Conservation (phyloP, 2,888 invertebrate species). For the Phortica okadai region DNA sequence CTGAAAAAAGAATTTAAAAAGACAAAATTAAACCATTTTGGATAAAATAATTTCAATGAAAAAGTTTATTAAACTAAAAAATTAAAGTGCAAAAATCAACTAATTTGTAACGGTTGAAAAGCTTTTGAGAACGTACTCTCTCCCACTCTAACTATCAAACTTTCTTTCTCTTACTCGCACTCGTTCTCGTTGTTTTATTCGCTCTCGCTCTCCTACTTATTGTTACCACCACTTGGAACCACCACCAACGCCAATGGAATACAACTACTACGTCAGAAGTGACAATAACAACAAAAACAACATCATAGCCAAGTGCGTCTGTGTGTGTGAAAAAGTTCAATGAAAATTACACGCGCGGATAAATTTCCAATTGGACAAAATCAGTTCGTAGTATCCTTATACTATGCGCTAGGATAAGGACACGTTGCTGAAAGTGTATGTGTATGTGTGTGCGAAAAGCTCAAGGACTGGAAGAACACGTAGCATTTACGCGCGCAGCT, state of each 20-base stretch:
- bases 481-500: slow-evolving; percentile 61
- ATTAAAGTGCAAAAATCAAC: slow-evolving; percentile 44
- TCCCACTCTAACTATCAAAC: background rate
- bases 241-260: background rate
- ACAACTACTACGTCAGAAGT: slow-evolving; percentile 19
- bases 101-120: slow-evolving; percentile 38
- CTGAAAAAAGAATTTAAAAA: slow-evolving; percentile 40
- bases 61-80: slow-evolving; percentile 19
- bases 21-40: background rate
- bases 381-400: slow-evolving; percentile 53
- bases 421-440: slow-evolving; percentile 2
- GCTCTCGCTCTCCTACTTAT: slow-evolving; percentile 34
- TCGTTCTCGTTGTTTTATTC: slow-evolving; percentile 36
- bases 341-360: slow-evolving; percentile 65
- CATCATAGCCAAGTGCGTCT: slow-evolving; percentile 14
- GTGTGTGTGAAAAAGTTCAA: slow-evolving; percentile 53
- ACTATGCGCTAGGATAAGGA: slow-evolving; percentile 60
- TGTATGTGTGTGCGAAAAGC: slow-evolving; percentile 44
- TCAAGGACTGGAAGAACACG: slow-evolving; percentile 71
- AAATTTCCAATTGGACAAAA: slow-evolving; percentile 53
- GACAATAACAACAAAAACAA: slow-evolving; percentile 19
- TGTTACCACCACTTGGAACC: background rate
- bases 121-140: slow-evolving; percentile 43
- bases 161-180: background rate
- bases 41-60: slow-evolving; percentile 3